phyloP scores from a whole-genome alignment of 1,140 invertebrate genomes.

The Drosophila tani region DNA sequence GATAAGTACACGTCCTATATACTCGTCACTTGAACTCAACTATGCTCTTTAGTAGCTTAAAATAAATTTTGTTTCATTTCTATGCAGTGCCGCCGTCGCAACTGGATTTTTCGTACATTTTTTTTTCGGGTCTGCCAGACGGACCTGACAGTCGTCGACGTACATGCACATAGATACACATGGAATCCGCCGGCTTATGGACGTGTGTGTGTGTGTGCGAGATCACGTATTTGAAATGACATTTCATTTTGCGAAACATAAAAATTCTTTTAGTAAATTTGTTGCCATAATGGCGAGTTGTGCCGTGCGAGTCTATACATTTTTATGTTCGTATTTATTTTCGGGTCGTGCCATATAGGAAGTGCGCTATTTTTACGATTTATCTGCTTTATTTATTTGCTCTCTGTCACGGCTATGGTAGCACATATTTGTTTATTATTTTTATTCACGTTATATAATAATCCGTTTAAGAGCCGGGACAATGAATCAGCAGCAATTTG shows the following conservation, averaged over 20 bases:
- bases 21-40: conserved; percentile 69
- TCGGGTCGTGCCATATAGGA: conserved; percentile 28
- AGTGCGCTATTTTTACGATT: conserved; percentile 48
- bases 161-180: conserved; percentile 21
- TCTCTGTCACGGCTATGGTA: conserved; percentile 4
- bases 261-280: conserved; percentile 68
- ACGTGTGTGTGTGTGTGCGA: conserved; percentile 10
- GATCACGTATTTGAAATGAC: conserved; percentile 67
- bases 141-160: conserved; percentile 41
- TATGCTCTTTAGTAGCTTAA: conserved; percentile 75
- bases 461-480: conserved; percentile 36
- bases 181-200: conserved; percentile 14
- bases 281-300: conserved; percentile 34
- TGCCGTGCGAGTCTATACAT: conserved; percentile 37
- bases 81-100: conserved; percentile 44
- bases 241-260: conserved; percentile 68
- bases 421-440: conserved; percentile 32
- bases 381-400: conserved; percentile 47
- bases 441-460: conserved; percentile 27
- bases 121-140: conserved; percentile 49
- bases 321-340: conserved; percentile 49
- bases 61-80: conserved; percentile 72
- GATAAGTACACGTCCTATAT: conserved; percentile 65
- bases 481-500: conserved; percentile 28
- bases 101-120: conserved; percentile 36